Evolutionary conservation across 2,113 vertebrate species (phyloP).

Genomic region (Aspiorhynchus laticeps): DNA sequence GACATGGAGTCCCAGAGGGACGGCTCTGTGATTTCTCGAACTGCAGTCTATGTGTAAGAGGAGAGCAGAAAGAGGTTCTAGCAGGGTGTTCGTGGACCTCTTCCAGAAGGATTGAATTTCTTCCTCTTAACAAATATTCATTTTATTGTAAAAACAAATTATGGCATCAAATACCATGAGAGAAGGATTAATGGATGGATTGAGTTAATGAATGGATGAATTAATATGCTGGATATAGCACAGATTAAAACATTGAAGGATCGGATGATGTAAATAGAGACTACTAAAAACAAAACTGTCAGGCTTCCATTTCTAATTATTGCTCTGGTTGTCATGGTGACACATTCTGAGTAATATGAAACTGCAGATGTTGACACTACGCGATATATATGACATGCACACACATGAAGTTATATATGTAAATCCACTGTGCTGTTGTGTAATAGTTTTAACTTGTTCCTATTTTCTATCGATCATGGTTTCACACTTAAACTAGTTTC

Average conservation of each 20-base stretch:
- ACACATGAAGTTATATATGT: slow-evolving; percentile 23
- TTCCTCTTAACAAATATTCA: slow-evolving; percentile 20
- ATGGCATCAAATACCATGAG: slow-evolving; percentile 9
- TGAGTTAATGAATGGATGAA: slow-evolving; percentile 26
- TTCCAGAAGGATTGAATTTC: slow-evolving; percentile 40
- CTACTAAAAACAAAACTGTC: slow-evolving; percentile 15
- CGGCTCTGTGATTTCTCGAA: slow-evolving; percentile 88
- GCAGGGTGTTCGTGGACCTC: slow-evolving; percentile 20
- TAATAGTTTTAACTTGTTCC: slow-evolving; percentile 2
- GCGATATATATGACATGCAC: slow-evolving; percentile 41
- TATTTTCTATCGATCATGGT: neutral
- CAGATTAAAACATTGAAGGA: slow-evolving; percentile 17
- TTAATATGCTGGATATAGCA: slow-evolving; percentile 1
- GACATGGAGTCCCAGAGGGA: slow-evolving; percentile 92
- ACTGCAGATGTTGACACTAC: slow-evolving; percentile 44
- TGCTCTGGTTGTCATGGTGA: slow-evolving; percentile 46
- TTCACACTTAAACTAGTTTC: neutral
- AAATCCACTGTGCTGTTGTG: slow-evolving; percentile 15
- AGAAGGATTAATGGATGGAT: slow-evolving; percentile 35
- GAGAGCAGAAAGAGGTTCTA: slow-evolving; percentile 20
- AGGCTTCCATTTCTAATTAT: slow-evolving; percentile 44
- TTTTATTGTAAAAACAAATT: slow-evolving; percentile 40
- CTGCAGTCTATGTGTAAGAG: slow-evolving; percentile 86
- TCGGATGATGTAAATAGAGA: slow-evolving; percentile 20
- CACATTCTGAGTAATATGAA: slow-evolving; percentile 11